Evolutionary conservation across 2,888 invertebrate species (phyloP).

Genomic region (Watsonalla cultraria): DNA sequence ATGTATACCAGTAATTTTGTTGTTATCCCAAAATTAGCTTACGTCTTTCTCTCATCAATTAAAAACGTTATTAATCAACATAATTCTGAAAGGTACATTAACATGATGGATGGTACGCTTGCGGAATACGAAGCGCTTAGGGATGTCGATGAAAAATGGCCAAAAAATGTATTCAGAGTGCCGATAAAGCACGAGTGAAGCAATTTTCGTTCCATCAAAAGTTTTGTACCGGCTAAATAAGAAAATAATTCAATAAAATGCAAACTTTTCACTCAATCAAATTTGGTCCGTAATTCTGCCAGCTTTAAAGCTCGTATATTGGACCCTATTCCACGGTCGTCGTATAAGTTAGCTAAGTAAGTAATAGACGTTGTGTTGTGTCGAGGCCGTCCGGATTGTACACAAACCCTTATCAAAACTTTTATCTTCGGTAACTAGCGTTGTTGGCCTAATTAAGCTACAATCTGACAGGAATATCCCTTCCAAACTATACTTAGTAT

Average conservation of each 20-base stretch:
- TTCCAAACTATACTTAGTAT: too few relatives aligned
- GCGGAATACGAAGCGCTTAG: too few relatives aligned
- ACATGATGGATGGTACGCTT: too few relatives aligned
- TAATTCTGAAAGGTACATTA: too few relatives aligned
- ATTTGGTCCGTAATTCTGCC: constrained; percentile 17
- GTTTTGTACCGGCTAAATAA: not conserved
- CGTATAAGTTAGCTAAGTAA: constrained; percentile 18
- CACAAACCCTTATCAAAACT: constrained; percentile 7
- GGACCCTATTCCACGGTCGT: constrained; percentile 11
- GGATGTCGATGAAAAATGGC: too few relatives aligned
- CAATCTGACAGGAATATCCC: not conserved
- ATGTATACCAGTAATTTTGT: not conserved
- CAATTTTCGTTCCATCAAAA: not conserved
- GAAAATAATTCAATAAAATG: not conserved
- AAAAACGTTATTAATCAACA: too few relatives aligned
- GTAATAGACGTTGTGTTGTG: constrained; percentile 24
- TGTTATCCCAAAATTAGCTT: not conserved
- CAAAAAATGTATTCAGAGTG: too few relatives aligned
- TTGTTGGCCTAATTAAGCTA: not conserved
- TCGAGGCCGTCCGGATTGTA: constrained; percentile 8
- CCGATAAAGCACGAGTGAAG: too few relatives aligned
- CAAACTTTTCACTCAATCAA: constrained; percentile 11
- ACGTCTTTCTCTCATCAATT: not conserved
- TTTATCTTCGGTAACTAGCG: constrained; percentile 10
- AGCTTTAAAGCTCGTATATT: constrained; percentile 12